Evolutionary conservation across 2,113 vertebrate genomes (phyloP).

Genomic region (Rhineura floridana): DNA sequence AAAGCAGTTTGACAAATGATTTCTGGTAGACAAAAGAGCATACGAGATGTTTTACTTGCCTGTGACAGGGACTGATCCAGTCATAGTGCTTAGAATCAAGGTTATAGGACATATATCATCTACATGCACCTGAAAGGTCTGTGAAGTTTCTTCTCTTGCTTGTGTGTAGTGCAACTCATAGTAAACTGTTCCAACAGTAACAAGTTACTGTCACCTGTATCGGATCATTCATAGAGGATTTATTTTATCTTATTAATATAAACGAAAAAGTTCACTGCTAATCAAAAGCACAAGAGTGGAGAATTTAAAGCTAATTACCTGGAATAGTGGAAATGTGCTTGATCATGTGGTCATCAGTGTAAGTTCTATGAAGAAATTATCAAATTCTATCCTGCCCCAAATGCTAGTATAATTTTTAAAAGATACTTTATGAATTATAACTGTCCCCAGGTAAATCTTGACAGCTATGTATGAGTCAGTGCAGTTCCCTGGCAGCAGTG

Average conservation of each 20-base stretch:
- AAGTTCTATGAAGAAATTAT: constrained; percentile 24
- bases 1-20: not conserved
- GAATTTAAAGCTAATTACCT: not conserved
- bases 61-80: not conserved
- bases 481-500: constrained; percentile 51
- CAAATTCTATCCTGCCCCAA: constrained; percentile 25
- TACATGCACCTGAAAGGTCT: not conserved
- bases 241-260: not conserved
- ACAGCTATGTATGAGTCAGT: constrained; percentile 55
- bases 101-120: too few relatives aligned
- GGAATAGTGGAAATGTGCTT: not conserved
- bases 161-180: not conserved
- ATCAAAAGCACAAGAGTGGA: not conserved
- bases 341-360: not conserved
- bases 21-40: not conserved
- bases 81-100: not conserved
- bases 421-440: constrained; percentile 52
- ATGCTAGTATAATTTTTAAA: constrained; percentile 53
- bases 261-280: not conserved
- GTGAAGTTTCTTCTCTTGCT: not conserved
- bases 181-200: not conserved
- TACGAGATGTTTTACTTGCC: not conserved
- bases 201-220: not conserved
- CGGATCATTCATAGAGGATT: not conserved
- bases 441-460: constrained; percentile 59